Conservation (phyloP, 2,797 vertebrate genomes). For the Otolemur crassicaudatus region DNA sequence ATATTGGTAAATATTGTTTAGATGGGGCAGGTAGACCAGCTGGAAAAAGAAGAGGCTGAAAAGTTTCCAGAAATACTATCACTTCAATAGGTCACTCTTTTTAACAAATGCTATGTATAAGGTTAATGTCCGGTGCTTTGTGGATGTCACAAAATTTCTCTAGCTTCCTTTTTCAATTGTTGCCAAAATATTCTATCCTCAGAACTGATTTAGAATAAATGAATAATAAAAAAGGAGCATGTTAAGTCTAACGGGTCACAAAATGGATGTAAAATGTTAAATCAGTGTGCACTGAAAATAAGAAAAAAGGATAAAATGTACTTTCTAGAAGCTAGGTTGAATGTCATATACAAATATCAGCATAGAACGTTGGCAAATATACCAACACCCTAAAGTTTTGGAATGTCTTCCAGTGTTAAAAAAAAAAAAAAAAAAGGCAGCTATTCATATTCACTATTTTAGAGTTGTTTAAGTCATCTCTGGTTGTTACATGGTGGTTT, state of each 20-base stretch:
- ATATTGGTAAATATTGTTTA: background rate
- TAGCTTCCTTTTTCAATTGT: background rate
- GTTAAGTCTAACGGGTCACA: slow-evolving; percentile 70
- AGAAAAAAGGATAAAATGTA: background rate
- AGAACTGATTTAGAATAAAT: slow-evolving; percentile 43
- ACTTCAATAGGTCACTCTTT: background rate
- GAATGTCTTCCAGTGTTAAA: slow-evolving; percentile 81
- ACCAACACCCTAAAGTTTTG: slow-evolving; percentile 69
- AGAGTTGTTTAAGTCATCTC: slow-evolving; percentile 55
- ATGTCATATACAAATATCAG: background rate
- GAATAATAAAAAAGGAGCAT: slow-evolving; percentile 17
- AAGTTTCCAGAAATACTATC: background rate
- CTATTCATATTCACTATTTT: slow-evolving; percentile 1
- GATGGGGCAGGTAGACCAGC: background rate
- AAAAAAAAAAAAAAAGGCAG: slow-evolving; percentile 20
- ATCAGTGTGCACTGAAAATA: slow-evolving; percentile 64
- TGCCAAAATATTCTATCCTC: background rate
- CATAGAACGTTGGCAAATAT: slow-evolving; percentile 18
- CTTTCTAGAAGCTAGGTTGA: slow-evolving; percentile 37
- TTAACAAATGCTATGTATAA: background rate
- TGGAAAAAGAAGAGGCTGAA: background rate
- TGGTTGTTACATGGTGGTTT: background rate
- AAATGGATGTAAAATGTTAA: slow-evolving; percentile 31
- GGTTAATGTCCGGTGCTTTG: background rate
- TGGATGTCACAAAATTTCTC: background rate